Evolutionary conservation across 1,140 invertebrate genomes (phyloP).

Genomic region (Zaprionus capensis): DNA sequence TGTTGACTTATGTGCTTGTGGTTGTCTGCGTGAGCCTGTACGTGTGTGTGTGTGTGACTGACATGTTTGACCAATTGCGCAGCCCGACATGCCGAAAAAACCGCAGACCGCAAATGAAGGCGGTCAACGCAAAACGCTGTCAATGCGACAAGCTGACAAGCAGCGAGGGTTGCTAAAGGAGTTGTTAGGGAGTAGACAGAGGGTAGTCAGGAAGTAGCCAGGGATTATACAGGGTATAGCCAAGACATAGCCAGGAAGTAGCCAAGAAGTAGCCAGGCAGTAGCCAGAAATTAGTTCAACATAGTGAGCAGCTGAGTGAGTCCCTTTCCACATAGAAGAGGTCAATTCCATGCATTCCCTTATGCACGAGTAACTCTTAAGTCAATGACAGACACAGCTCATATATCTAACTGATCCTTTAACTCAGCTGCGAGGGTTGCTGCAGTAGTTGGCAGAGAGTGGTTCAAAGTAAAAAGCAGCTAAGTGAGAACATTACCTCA

Average conservation of each 20-base stretch:
- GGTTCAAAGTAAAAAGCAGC: too few species aligned
- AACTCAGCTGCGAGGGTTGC: neutral
- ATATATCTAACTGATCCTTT: too few species aligned
- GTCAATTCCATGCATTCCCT: too few species aligned
- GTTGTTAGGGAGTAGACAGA: neutral
- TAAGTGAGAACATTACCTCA: too few species aligned
- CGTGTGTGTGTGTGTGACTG: conserved; percentile 39
- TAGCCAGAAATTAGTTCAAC: too few species aligned
- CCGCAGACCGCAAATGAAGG: conserved; percentile 64
- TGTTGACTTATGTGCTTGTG: conserved; percentile 61
- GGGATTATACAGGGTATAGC: too few species aligned
- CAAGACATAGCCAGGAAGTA: too few species aligned
- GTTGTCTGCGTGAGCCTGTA: conserved; percentile 26
- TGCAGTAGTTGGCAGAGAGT: too few species aligned
- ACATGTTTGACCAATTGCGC: conserved; percentile 64
- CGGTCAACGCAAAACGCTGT: conserved; percentile 46
- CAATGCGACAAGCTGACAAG: conserved; percentile 42
- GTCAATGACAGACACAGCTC: too few species aligned
- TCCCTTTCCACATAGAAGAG: too few species aligned
- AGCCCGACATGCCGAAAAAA: conserved; percentile 24
- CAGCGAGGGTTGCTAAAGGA: neutral
- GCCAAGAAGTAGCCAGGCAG: fast-evolving
- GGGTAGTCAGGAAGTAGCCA: too few species aligned
- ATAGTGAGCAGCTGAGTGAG: neutral
- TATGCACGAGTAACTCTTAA: neutral